Percentiles rank a stretch among this genome's conserved stretches.
Evolutionary conservation across 1,140 invertebrate genomes (phyloP).

Genomic region (Trichogramma pretiosum): DNA sequence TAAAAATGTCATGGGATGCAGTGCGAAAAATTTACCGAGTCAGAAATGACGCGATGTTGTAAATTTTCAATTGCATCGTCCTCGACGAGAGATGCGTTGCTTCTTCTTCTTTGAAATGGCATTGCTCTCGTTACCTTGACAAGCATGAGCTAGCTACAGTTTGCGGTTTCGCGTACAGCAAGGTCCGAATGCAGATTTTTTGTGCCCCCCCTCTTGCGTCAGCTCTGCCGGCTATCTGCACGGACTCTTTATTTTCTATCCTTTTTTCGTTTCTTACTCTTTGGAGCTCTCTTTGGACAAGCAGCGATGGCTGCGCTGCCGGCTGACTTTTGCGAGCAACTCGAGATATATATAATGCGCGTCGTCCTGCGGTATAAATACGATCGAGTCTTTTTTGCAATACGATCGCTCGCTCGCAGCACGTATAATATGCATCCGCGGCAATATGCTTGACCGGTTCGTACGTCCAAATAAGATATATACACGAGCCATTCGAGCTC

Average conservation of each 20-base stretch:
- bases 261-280: neutral
- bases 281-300: constrained; percentile 1
- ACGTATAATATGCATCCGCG: too few relatives aligned
- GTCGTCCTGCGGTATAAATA: too few relatives aligned
- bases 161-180: constrained; percentile 15
- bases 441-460: too few relatives aligned
- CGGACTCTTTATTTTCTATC: constrained; percentile 1
- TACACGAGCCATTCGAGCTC: too few relatives aligned
- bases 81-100: constrained; percentile 3
- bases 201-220: neutral
- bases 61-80: constrained; percentile 1
- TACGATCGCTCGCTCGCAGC: neutral
- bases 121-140: constrained; percentile 21
- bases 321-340: constrained; percentile 5
- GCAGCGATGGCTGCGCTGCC: neutral
- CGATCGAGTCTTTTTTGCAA: constrained; percentile 13
- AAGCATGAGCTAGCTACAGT: too few relatives aligned
- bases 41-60: too few relatives aligned
- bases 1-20: too few relatives aligned
- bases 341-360: too few relatives aligned
- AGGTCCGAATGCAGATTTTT: constrained; percentile 17
- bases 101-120: constrained; percentile 13
- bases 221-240: neutral
- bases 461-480: too few relatives aligned
- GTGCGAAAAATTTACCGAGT: too few relatives aligned